Conservation (phyloP, 2,113 vertebrate genomes). For the Corythaeola cristata region DNA sequence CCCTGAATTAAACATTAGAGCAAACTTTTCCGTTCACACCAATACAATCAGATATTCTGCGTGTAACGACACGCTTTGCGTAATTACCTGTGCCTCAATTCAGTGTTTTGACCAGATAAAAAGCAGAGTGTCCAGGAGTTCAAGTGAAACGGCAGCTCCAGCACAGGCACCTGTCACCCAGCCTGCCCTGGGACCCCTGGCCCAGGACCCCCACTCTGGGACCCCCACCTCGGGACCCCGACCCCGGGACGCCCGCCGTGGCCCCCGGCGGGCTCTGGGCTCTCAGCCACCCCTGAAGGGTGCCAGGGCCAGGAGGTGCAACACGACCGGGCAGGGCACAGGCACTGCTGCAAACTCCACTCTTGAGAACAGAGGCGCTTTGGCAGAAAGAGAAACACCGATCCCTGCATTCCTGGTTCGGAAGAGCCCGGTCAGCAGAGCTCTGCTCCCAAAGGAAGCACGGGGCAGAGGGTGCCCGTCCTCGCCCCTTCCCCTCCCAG, state of each 20-base stretch:
- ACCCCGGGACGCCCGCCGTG: not conserved
- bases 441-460: no score
- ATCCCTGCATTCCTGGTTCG: no score
- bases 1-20: slow-evolving; percentile 5
- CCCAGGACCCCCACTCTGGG: no score
- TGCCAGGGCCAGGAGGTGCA: not conserved
- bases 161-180: not conserved
- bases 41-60: not conserved
- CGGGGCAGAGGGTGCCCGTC: not conserved
- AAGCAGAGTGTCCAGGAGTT: not conserved
- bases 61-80: accelerated
- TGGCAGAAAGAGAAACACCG: not conserved
- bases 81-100: not conserved
- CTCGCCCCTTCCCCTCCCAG: not conserved
- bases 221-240: no score
- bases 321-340: not conserved
- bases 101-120: not conserved
- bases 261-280: not conserved
- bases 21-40: slow-evolving; percentile 20
- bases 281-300: not conserved
- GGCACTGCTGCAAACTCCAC: not conserved
- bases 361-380: not conserved
- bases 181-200: not conserved
- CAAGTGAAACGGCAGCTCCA: not conserved
- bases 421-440: no score